Evolutionary conservation across 2,888 invertebrate species (phyloP), one percentile per base, ranked within the genome.

Genomic region (Brassicogethes aeneus): DNA sequence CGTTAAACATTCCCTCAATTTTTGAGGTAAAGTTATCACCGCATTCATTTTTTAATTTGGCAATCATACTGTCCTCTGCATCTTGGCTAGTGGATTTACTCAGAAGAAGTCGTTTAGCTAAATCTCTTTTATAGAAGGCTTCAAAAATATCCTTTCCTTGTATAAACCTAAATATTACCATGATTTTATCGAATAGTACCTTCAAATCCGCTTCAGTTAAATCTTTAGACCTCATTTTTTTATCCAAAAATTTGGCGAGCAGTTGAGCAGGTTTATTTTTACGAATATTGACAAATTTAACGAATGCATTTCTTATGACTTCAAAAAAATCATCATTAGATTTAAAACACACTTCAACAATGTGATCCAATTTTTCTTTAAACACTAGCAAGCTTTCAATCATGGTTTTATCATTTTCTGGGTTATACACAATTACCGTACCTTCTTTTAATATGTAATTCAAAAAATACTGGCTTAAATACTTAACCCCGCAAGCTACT

Each of bases 101-200:
- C 0, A 97, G 86, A 5, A 99, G 70, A 47, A 99, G 70, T 50
- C 99, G 76, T 66, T 99, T 99, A 0, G 97, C 94, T 50, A 99
- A 70, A 69, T 96, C 94, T 71, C 95, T 94, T 68, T 97, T 97
- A 66, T 99, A 99, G 70, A 97, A 99, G 1, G 97, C 97, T 66
- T 97, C 97, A 66, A 97, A 99, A 1, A 99, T 94, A 69, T 99
- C 97, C 69, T 99, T 99, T 29, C 95, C 96, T 65, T 97, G 94
- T 55, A 97, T 94, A 64, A 96, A 97, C 46, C 97, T 78, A 72
- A 99, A 99, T 32, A 97, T 71, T 12, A 96, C 93, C 89, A 99
- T 96, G 34, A 96, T 93, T 69, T 95, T 95, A 69, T 95, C 94
- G 29, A 99, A 72, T 35, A 95, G 75, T 58, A 84, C 75, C 65